Evolutionary conservation across 2,888 invertebrate genomes (phyloP).

Genomic region (Notocelia uddmanniana): DNA sequence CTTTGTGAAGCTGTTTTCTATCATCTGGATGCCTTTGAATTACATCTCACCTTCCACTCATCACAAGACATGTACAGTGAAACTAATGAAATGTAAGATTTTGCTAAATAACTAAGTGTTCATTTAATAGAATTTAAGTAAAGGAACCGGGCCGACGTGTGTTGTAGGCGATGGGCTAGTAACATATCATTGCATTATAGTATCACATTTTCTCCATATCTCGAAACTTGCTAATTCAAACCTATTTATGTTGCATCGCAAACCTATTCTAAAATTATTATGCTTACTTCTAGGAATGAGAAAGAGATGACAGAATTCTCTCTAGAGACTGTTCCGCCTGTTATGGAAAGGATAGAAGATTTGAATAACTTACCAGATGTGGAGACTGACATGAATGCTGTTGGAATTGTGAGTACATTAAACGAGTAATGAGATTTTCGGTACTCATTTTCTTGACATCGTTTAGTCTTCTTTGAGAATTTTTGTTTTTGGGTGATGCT

Average conservation of each 20-base stretch:
- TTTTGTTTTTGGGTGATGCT: too few species aligned
- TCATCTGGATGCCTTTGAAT: constrained; percentile 87
- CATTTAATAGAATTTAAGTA: too few species aligned
- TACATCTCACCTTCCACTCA: constrained; percentile 87
- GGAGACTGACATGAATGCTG: constrained; percentile 56
- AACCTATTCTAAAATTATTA: constrained; percentile 11
- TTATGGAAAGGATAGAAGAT: constrained; percentile 72
- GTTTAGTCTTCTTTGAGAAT: too few species aligned
- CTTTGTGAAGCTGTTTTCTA: constrained; percentile 88
- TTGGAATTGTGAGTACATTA: constrained; percentile 66
- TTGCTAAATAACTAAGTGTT: not conserved
- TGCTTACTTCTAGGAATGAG: constrained; percentile 60
- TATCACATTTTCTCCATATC: too few species aligned
- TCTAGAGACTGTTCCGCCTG: constrained; percentile 76
- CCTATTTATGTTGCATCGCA: not conserved
- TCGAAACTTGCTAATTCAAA: too few species aligned
- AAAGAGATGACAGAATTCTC: constrained; percentile 70
- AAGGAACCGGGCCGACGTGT: too few species aligned
- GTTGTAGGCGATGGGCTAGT: too few species aligned
- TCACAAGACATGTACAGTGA: constrained; percentile 87
- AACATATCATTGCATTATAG: too few species aligned
- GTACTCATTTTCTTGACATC: too few species aligned
- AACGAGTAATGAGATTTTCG: not conserved
- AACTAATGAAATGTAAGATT: constrained; percentile 79
- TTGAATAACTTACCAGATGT: constrained; percentile 54